phyloP scores from a whole-genome alignment of 2,888 invertebrate genomes.

The Prosopocoilus inquinatus region DNA sequence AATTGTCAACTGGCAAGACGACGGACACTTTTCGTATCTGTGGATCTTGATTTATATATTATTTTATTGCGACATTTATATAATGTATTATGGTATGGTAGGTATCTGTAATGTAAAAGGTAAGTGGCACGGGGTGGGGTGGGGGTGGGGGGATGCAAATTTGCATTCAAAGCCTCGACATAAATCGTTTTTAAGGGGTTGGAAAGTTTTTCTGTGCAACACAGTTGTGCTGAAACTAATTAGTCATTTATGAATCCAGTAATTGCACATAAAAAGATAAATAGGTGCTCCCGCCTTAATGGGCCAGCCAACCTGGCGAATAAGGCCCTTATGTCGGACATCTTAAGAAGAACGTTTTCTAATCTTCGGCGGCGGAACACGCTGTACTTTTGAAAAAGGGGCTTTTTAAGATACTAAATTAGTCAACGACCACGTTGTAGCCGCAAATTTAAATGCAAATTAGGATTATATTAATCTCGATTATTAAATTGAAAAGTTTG shows the following conservation, averaged over 20 bases:
- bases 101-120: too few species aligned
- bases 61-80: too few species aligned
- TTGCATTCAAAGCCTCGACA: conserved; percentile 38
- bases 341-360: conserved; percentile 31
- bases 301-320: conserved; percentile 35
- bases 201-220: conserved; percentile 41
- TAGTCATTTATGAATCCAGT: conserved; percentile 52
- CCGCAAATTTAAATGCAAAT: conserved; percentile 46
- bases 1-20: conserved; percentile 17
- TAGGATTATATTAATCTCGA: conserved; percentile 44
- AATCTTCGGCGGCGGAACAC: conserved; percentile 27
- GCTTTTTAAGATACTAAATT: conserved; percentile 46
- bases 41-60: too few species aligned
- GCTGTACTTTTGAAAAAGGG: conserved; percentile 37
- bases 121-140: too few species aligned
- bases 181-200: conserved; percentile 44
- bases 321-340: conserved; percentile 35
- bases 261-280: conserved; percentile 53
- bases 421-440: conserved; percentile 41
- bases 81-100: too few species aligned
- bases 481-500: conserved; percentile 42
- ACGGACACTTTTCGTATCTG: background rate
- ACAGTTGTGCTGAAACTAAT: conserved; percentile 47
- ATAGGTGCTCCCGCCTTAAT: conserved; percentile 48
- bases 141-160: conserved; percentile 36